Percentiles rank a stretch among this genome's conserved stretches.
phyloP scores from a whole-genome alignment of 2,888 invertebrate genomes.

The Rhogogaster chlorosoma region DNA sequence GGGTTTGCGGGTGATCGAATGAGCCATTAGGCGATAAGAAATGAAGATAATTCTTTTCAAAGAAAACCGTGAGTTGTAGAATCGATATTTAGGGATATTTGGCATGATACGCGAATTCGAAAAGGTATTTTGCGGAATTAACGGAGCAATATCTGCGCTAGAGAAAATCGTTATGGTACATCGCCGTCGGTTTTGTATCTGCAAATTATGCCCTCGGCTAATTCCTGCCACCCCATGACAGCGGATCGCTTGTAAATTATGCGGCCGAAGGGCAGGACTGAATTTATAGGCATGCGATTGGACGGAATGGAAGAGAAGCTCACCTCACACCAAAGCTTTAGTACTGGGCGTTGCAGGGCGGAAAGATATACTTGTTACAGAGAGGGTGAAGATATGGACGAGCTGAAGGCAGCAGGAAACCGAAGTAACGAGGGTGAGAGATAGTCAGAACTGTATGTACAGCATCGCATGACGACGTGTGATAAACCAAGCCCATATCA shows the following conservation, averaged over 20 bases:
- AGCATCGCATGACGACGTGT: background rate
- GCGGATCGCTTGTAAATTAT: conserved; percentile 65
- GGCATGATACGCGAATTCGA: background rate
- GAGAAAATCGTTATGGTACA: background rate
- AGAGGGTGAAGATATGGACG: conserved; percentile 7
- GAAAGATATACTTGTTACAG: conserved; percentile 20
- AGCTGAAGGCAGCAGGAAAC: background rate
- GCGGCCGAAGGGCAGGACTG: conserved; percentile 60
- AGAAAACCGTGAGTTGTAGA: no score
- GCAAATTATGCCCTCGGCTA: conserved; percentile 67
- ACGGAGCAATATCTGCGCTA: background rate
- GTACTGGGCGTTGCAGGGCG: background rate
- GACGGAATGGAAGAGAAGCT: conserved; percentile 59
- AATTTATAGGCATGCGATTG: conserved; percentile 58
- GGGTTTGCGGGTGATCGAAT: no score
- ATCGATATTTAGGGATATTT: background rate
- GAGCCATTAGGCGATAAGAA: no score
- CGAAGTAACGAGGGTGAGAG: background rate
- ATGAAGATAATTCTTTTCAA: no score
- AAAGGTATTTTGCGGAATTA: background rate
- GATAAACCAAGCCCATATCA: background rate
- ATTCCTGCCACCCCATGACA: conserved; percentile 64
- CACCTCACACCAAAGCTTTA: background rate
- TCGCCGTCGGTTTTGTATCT: conserved; percentile 57
- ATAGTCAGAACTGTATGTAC: background rate